Base-by-base conservation (phyloP, 2,797 vertebrate genomes). In the Vipera ursinii region DNA sequence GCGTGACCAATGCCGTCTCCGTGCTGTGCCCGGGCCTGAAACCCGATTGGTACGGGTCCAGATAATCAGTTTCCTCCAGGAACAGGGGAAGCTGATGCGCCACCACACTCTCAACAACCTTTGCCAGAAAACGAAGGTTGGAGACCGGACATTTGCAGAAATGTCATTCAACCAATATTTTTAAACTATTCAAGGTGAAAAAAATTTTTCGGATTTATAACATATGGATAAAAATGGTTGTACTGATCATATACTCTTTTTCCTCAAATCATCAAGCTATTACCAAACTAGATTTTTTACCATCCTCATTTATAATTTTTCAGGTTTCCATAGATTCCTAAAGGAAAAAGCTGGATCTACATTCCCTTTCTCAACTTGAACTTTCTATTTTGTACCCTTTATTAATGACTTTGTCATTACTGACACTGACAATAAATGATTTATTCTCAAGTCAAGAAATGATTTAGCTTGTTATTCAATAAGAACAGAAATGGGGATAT, bases 381-480 rank as follows among this genome's bases (percentile, higher is more conserved):
- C 20, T 0, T 86, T 32, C 89, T 53, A 5, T 26, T 89, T 7
- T 24, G 22, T 51, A 82, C 57, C 0, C 24, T 90, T 87, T 65
- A 38, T 17, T 85, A 12, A 38, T 0, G 12, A 6, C 5, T 55
- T 59, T 56, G 56, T 6, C 55, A 59, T 82, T 91, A 15, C n/a
- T 9, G 57, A 91, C 65, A 48, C 24, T 89, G 94, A 95, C 91
- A 95, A 96, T 91, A 91, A 93, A 93, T 94, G 26, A 78, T 82
- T 89, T 13, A 28, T 38, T 73, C 55, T 38, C 86, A 90, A 24
- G 32, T 85, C 69, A 82, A 91, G 86, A 5, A 1, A 0, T 53
- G 28, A 0, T 2, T 65, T 0, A 38, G 44, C 9, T 0, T 88
- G 24, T 82, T 85, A 63, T 93, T 91, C 9, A 48, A 7, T 55